Evolutionary conservation across 2,113 vertebrate species (phyloP).

Genomic region (Candoia aspera): DNA sequence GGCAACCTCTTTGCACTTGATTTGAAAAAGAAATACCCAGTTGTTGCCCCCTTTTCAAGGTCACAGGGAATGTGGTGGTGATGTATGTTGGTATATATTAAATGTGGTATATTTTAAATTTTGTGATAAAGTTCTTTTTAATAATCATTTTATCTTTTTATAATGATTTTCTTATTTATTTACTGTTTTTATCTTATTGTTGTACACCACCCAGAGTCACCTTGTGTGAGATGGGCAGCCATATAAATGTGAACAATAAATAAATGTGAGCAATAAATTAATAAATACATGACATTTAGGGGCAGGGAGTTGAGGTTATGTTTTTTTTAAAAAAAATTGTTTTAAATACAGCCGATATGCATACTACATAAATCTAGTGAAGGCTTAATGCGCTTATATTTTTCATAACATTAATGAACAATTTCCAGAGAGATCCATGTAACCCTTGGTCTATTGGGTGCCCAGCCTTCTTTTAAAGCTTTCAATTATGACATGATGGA

Average conservation of each 20-base stretch:
- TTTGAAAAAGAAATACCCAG: not conserved
- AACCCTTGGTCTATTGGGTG: not conserved
- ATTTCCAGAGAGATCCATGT: not conserved
- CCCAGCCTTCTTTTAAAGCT: not conserved
- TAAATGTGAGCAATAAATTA: too few species aligned
- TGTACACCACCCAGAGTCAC: too few species aligned
- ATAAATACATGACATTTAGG: not conserved
- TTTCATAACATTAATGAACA: not conserved
- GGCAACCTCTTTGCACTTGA: not conserved
- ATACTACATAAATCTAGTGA: not conserved
- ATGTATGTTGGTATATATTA: not conserved
- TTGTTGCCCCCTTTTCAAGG: not conserved
- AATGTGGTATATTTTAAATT: too few species aligned
- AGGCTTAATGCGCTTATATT: not conserved
- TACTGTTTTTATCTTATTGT: too few species aligned
- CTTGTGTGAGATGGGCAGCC: too few species aligned
- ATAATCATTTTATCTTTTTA: too few species aligned
- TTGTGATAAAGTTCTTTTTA: too few species aligned
- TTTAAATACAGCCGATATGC: not conserved
- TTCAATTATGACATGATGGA: not conserved
- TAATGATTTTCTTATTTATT: too few species aligned
- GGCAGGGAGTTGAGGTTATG: not conserved
- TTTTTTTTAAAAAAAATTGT: too few species aligned
- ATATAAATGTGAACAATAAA: too few species aligned
- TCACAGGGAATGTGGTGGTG: not conserved